These are phyloP conservation scores for Aphodius granarius DNA, from an alignment of 2,888 invertebrate genomes.

Conservation along the genomic window DNA sequence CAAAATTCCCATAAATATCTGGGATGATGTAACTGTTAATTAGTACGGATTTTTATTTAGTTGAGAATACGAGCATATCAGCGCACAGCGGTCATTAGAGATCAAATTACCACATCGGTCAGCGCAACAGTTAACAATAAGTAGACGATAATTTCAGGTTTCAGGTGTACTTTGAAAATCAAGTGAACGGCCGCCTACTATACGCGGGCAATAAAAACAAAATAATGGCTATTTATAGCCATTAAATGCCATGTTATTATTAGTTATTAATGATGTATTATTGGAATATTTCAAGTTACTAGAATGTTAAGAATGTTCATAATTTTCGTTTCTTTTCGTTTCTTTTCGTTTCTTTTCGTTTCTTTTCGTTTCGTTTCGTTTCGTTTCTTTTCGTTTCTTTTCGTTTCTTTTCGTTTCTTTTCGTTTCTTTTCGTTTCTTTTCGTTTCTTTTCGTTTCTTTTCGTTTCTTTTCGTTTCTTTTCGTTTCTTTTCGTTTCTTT, in stretches of 20 bases:
- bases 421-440: no score
- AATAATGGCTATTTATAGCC: conserved; percentile 13
- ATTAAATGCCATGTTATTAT: conserved; percentile 8
- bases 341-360: no score
- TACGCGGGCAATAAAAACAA: conserved; percentile 7
- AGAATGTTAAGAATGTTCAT: no score
- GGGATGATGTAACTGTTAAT: neutral
- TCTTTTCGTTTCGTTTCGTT: no score
- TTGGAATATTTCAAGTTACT: neutral
- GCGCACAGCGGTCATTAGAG: neutral
- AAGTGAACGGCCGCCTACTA: conserved; percentile 2
- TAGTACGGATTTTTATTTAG: neutral
- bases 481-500: no score
- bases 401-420: no score
- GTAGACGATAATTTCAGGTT: conserved; percentile 14
- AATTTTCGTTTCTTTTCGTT: no score
- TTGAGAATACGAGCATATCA: neutral
- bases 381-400: no score
- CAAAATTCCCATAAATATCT: neutral
- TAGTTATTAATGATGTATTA: neutral
- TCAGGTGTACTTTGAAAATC: conserved; percentile 9
- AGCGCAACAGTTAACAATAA: neutral
- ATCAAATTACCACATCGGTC: neutral
- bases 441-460: no score
- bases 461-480: no score